These are phyloP conservation scores for Sebastes aleutianus DNA, from an alignment of 2,797 vertebrate species.

Conservation along the genomic window DNA sequence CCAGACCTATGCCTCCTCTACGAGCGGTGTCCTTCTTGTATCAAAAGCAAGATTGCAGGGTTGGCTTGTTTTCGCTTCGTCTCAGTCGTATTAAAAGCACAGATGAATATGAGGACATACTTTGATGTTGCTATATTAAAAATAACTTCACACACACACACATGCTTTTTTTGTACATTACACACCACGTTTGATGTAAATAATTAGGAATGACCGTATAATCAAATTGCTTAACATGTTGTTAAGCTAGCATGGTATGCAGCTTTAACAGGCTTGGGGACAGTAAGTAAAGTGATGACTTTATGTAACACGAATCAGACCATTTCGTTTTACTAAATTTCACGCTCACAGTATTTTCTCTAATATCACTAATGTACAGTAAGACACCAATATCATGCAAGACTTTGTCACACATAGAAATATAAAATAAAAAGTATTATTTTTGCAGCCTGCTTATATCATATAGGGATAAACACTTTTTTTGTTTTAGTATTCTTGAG, in stretches of 20 bases:
- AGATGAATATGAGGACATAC: not conserved
- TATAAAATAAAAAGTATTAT: not conserved
- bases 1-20: constrained; percentile 33
- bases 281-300: not conserved
- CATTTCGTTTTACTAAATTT: not conserved
- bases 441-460: not conserved
- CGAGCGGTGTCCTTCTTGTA: constrained; percentile 37
- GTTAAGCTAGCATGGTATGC: not conserved
- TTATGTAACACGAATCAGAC: not conserved
- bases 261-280: not conserved
- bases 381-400: not conserved
- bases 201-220: constrained; percentile 36
- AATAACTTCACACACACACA: not conserved
- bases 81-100: not conserved
- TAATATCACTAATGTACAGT: not conserved
- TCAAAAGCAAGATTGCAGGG: constrained; percentile 4
- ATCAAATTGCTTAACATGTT: constrained; percentile 23
- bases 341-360: not conserved
- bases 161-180: not conserved
- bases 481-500: not conserved
- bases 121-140: constrained; percentile 4
- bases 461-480: not conserved
- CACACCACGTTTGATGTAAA: constrained; percentile 1
- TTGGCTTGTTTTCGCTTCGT: constrained; percentile 4
- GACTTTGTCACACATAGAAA: not conserved